Base-by-base conservation (phyloP, 2,113 vertebrate species). In the Dolichallabes microphthalmus region DNA sequence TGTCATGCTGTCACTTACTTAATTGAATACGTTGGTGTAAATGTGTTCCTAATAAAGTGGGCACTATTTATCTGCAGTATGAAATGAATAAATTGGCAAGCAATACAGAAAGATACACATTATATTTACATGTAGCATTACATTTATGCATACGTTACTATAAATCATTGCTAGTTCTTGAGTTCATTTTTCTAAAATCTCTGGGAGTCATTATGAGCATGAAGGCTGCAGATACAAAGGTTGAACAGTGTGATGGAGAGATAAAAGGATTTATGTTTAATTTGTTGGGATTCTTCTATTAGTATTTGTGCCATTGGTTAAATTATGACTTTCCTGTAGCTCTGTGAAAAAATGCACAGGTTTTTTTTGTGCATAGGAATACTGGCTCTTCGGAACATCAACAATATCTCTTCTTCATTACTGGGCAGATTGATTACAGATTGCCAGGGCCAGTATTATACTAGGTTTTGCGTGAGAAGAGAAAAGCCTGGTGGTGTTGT, bases 341-440 rank as follows among this genome's bases (percentile, higher is more conserved):
- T 80, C 58, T 83, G 74, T 87, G 35, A 86, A 85, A 64, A 75
- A 83, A 84, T 76, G 61, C 74, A 79, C 20, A 52, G 58, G 63
- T 90, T 82, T 82, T 63, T 80, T 88, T 61, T 45, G 57, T 85
- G 63, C 73, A 85, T 76, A 84, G 74, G 88, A 83, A 87, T 80
- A 53, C 55, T 57, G 61, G 52, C 27, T 80, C 55, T 81, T 63
- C 77, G 68, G 64, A 35, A 77, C 82, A 86, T 87, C 87, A 82
- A 84, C 76, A 88, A 86, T 88, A 87, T 88, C 85, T 89, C 85
- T 84, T 61, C 85, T 82, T 87, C 82, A 82, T 90, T 84, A 87
- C 76, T 27, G 83, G 69, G 30, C 79, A 84, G 89, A 91, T 89
- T 90, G 88, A 86, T 89, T 82, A 86, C 90, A 91, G 90, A 91